Evolutionary conservation across 92 coral and sea anemone species (phyloP).

Genomic region (Zoanthus gigantus): DNA sequence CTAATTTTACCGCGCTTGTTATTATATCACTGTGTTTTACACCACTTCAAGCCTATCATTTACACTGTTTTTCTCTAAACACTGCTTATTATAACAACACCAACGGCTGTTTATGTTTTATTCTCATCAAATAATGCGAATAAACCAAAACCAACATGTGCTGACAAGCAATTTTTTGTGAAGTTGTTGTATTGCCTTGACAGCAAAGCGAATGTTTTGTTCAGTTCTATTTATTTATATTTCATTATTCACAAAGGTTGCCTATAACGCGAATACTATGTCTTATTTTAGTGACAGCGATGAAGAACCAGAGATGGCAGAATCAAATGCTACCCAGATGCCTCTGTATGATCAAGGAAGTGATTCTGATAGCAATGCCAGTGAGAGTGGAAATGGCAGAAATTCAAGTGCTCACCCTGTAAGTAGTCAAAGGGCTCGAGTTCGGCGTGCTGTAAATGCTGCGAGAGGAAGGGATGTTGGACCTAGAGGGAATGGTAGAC

Average conservation of each 20-base stretch:
- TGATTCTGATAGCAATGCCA: constrained; percentile 35
- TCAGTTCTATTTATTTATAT: constrained; percentile 18
- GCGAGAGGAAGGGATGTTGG: constrained; percentile 49
- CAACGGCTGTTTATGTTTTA: constrained; percentile 17
- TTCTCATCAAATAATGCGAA: constrained; percentile 8
- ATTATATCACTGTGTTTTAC: constrained; percentile 23
- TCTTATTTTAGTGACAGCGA: constrained; percentile 14
- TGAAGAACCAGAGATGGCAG: constrained; percentile 6
- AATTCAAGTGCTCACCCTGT: background rate
- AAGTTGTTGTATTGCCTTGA: constrained; percentile 17
- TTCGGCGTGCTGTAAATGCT: constrained; percentile 35
- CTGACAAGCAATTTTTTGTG: constrained; percentile 24
- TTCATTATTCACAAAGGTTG: constrained; percentile 9
- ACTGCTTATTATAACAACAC: constrained; percentile 8
- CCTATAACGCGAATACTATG: constrained; percentile 16
- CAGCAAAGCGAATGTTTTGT: constrained; percentile 8
- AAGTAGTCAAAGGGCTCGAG: constrained; percentile 27
- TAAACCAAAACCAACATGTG: constrained; percentile 13
- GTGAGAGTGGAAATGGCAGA: constrained; percentile 36
- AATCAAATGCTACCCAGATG: constrained; percentile 23
- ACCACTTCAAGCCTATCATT: constrained; percentile 3
- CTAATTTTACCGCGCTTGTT: constrained; percentile 7
- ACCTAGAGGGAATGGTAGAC: constrained; percentile 31
- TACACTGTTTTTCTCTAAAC: constrained; percentile 15
- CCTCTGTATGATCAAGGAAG: constrained; percentile 28